Evolutionary conservation across 2,888 invertebrate genomes (phyloP).

Genomic region (Sphecodes monilicornis): DNA sequence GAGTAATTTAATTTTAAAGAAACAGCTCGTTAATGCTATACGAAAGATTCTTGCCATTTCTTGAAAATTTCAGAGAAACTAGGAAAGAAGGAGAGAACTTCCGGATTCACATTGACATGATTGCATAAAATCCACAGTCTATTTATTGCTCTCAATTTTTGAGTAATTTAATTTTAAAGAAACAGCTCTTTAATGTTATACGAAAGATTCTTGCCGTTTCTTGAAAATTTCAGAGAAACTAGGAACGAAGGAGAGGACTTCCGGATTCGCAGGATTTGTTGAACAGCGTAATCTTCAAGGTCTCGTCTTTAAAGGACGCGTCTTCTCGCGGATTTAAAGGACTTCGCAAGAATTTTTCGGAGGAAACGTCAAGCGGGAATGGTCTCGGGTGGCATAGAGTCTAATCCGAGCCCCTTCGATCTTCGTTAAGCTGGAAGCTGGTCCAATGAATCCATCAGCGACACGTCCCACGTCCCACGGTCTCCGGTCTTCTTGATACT

Average conservation of each 20-base stretch:
- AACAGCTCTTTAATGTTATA: too few species aligned
- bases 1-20: too few species aligned
- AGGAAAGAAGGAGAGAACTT: too few species aligned
- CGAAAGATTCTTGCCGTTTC: too few species aligned
- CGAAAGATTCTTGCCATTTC: too few species aligned
- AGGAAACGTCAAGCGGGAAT: background rate
- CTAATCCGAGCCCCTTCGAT: slow-evolving; percentile 23
- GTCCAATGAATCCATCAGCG: slow-evolving; percentile 44
- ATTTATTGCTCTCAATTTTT: too few species aligned
- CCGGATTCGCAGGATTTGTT: background rate
- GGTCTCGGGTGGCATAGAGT: background rate
- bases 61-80: too few species aligned
- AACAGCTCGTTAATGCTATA: too few species aligned
- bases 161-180: too few species aligned
- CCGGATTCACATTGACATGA: too few species aligned
- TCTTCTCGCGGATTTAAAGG: background rate
- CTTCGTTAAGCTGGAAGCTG: slow-evolving; percentile 47
- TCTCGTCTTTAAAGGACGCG: background rate
- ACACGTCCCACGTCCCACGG: slow-evolving; percentile 18
- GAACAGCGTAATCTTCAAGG: background rate
- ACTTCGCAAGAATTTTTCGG: background rate
- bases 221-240: background rate
- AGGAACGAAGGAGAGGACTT: background rate
- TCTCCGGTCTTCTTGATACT: background rate
- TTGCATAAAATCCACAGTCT: too few species aligned